phyloP scores from a whole-genome alignment of 2,113 vertebrate genomes.

The Chaenocephalus aceratus region DNA sequence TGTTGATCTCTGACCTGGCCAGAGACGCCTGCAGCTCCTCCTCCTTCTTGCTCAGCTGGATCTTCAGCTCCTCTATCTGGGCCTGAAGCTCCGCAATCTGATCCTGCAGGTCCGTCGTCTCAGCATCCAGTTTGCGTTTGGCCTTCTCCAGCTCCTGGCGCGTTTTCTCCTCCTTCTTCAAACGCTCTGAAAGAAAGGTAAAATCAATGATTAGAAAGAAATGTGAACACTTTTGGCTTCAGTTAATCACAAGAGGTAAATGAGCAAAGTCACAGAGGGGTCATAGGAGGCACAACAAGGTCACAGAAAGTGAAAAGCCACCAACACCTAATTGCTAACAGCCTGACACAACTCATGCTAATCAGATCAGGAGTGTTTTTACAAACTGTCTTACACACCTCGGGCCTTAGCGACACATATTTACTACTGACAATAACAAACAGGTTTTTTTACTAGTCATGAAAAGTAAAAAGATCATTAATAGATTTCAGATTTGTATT shows the following conservation, averaged over 20 bases:
- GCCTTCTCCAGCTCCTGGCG: constrained; percentile 97
- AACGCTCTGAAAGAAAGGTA: constrained; percentile 85
- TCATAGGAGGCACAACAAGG: background rate
- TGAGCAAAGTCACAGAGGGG: background rate
- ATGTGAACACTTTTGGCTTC: background rate
- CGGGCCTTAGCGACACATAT: background rate
- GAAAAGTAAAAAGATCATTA: no score
- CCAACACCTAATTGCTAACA: constrained; percentile 17
- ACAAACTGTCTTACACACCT: background rate
- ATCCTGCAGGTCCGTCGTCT: constrained; percentile 96
- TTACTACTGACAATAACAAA: background rate
- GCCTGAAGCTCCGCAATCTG: constrained; percentile 97
- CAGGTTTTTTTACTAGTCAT: background rate
- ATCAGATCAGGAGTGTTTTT: constrained; percentile 18
- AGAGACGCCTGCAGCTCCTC: constrained; percentile 94
- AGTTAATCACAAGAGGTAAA: background rate
- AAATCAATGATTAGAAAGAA: background rate
- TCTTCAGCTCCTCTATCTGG: constrained; percentile 96
- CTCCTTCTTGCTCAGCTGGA: constrained; percentile 95
- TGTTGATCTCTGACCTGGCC: constrained; percentile 85
- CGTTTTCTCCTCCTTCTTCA: constrained; percentile 98
- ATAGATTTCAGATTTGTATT: no score
- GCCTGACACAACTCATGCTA: constrained; percentile 25
- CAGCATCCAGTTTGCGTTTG: constrained; percentile 96
- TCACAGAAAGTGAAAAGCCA: constrained; percentile 23